Evolutionary conservation across 2,888 invertebrate species (phyloP).

Genomic region (Keiferia lycopersicella): DNA sequence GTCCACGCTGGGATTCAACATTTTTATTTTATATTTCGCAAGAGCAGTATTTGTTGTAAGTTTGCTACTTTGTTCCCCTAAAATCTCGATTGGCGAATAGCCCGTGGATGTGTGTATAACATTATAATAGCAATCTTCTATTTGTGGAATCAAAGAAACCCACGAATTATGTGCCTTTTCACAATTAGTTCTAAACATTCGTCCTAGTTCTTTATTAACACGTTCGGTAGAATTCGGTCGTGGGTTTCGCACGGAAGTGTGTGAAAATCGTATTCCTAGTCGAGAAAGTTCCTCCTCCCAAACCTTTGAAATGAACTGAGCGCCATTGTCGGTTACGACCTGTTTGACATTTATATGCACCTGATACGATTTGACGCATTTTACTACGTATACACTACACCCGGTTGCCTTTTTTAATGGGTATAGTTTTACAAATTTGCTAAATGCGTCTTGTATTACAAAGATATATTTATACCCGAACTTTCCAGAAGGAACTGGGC

Average conservation of each 20-base stretch:
- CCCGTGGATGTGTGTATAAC: constrained; percentile 12
- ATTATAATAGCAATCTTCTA: constrained; percentile 20
- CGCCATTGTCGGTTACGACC: constrained; percentile 9
- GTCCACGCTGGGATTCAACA: neutral
- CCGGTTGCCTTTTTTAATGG: neutral
- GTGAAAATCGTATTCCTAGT: neutral
- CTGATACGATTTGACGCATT: neutral
- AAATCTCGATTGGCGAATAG: constrained; percentile 15
- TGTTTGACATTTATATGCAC: neutral
- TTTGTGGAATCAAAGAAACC: neutral
- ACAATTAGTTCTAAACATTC: constrained; percentile 24
- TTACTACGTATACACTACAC: neutral
- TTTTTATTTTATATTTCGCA: neutral
- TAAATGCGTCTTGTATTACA: constrained; percentile 14
- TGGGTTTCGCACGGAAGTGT: constrained; percentile 16
- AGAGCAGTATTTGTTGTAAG: neutral
- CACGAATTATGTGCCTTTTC: constrained; percentile 8
- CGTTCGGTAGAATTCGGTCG: constrained; percentile 28
- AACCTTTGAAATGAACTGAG: neutral
- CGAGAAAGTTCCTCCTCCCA: neutral
- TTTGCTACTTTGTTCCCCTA: neutral
- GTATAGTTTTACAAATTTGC: constrained; percentile 17
- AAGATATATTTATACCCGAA: constrained; percentile 4
- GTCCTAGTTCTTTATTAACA: constrained; percentile 25
- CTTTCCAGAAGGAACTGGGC: neutral